Evolutionary conservation across 2,797 vertebrate species (phyloP).

Genomic region (Trachurus trachurus): DNA sequence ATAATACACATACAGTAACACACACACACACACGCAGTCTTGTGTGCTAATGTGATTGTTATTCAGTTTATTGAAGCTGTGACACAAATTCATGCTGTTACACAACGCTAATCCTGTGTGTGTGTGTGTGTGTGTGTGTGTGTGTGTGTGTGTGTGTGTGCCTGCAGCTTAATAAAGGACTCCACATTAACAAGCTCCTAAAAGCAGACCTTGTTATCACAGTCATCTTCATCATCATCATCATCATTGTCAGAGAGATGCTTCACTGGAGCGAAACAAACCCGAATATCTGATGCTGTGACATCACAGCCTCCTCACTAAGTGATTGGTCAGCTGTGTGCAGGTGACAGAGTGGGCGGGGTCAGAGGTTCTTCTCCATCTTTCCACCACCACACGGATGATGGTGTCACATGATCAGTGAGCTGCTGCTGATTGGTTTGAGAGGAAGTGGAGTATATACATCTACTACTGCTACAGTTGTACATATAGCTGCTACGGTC

Average conservation of each 20-base stretch:
- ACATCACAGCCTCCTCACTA: not conserved
- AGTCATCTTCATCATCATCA: slow-evolving; percentile 46
- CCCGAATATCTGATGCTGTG: not conserved
- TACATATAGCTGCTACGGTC: too few relatives aligned
- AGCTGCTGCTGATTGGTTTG: too few relatives aligned
- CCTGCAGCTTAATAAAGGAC: slow-evolving; percentile 52
- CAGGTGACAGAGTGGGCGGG: not conserved
- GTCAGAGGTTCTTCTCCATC: too few relatives aligned
- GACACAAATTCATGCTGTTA: slow-evolving; percentile 71
- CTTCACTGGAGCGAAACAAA: slow-evolving; percentile 43
- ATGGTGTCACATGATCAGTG: too few relatives aligned
- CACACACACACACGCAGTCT: slow-evolving; percentile 31
- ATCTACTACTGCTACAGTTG: too few relatives aligned
- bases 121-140: slow-evolving; percentile 36
- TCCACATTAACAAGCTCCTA: slow-evolving; percentile 57
- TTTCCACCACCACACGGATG: too few relatives aligned
- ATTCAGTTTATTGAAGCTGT: slow-evolving; percentile 58
- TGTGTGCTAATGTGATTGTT: slow-evolving; percentile 74
- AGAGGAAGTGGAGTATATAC: too few relatives aligned
- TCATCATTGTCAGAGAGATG: slow-evolving; percentile 11
- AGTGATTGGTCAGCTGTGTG: slow-evolving; percentile 5
- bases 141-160: slow-evolving; percentile 30
- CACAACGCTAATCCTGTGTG: slow-evolving; percentile 67
- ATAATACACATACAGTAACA: slow-evolving; percentile 2
- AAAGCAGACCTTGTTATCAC: slow-evolving; percentile 57